phyloP scores from a whole-genome alignment of 2,113 vertebrate genomes.

The Spea bombifrons region DNA sequence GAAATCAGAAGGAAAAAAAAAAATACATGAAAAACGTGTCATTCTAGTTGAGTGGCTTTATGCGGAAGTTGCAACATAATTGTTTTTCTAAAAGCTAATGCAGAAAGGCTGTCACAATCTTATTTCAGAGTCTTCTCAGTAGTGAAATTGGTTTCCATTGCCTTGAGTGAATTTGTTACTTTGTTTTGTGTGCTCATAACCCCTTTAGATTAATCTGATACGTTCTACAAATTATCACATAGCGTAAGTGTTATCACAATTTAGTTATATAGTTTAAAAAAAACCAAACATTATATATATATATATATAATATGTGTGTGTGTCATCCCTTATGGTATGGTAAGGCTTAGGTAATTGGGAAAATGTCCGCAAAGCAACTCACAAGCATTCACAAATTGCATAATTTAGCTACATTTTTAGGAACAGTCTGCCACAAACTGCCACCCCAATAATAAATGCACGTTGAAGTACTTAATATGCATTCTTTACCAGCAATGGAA shows the following conservation, averaged over 20 bases:
- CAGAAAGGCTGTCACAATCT: conserved; percentile 3
- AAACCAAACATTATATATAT: no score
- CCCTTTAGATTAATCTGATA: neutral
- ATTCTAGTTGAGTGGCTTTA: conserved; percentile 38
- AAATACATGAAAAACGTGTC: conserved; percentile 22
- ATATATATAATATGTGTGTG: no score
- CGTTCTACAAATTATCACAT: neutral
- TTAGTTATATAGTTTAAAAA: no score
- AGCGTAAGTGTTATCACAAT: neutral
- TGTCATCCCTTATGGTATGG: no score
- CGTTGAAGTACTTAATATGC: no score
- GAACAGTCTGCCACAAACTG: no score
- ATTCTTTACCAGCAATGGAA: no score
- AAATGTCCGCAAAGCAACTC: no score
- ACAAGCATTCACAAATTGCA: no score
- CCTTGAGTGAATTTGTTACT: neutral
- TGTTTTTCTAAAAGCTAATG: conserved; percentile 29
- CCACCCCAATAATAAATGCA: no score
- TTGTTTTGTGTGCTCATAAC: neutral
- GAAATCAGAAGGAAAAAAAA: conserved; percentile 21
- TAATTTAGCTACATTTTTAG: no score
- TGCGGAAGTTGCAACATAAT: conserved; percentile 40
- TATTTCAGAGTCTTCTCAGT: neutral
- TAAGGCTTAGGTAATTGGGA: no score
- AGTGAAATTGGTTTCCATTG: neutral